Evolutionary conservation across 2,113 vertebrate species (phyloP).

Genomic region (Crocuta crocuta): DNA sequence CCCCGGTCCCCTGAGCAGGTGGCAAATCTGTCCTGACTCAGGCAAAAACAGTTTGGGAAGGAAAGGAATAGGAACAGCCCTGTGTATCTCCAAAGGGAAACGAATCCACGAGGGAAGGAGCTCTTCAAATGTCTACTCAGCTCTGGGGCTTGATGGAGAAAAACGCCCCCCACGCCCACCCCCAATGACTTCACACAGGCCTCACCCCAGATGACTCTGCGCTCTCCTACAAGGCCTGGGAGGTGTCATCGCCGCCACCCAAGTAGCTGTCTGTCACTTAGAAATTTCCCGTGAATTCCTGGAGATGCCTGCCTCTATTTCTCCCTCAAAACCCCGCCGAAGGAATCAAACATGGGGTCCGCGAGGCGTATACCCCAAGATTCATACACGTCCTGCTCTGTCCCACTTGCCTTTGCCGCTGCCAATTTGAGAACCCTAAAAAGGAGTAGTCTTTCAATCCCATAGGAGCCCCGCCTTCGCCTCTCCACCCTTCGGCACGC

Average conservation of each 20-base stretch:
- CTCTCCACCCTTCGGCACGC: conserved; percentile 18
- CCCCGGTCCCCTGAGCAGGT: not conserved
- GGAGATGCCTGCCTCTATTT: not conserved
- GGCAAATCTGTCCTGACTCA: not conserved
- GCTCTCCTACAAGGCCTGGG: conserved; percentile 13
- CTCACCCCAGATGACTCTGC: conserved; percentile 75
- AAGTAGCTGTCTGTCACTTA: not conserved
- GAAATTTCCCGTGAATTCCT: conserved; percentile 35
- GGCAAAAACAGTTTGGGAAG: not conserved
- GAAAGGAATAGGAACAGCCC: not conserved
- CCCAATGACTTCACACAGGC: conserved; percentile 50
- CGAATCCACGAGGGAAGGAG: not conserved
- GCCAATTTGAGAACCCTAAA: conserved; percentile 38
- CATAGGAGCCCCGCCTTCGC: conserved; percentile 20
- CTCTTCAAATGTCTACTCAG: not conserved
- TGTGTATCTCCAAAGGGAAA: not conserved
- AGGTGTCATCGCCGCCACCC: conserved; percentile 14
- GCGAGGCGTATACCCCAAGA: not conserved
- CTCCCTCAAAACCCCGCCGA: not conserved
- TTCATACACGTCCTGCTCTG: not conserved
- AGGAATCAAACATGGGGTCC: not conserved
- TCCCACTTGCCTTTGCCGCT: not conserved
- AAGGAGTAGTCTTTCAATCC: conserved; percentile 35
- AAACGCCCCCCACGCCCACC: not conserved
- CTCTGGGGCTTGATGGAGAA: not conserved